phyloP scores from a whole-genome alignment of 2,113 vertebrate genomes.

The Phyllostomus discolor region DNA sequence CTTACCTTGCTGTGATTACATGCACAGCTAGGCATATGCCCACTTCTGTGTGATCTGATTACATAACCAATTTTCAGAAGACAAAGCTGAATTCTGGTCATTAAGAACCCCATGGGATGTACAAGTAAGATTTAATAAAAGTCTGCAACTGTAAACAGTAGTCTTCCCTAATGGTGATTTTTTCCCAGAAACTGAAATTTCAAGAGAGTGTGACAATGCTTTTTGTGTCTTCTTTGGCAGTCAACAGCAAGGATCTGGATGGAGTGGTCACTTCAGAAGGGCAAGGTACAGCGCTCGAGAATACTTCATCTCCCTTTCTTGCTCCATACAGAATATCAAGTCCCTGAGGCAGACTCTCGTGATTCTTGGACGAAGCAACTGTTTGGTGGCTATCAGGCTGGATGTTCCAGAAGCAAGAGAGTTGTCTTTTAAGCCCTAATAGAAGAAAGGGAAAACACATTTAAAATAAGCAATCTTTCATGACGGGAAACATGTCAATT shows the following conservation, averaged over 20 bases:
- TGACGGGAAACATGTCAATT: not conserved
- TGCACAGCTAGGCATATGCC: slow-evolving; percentile 25
- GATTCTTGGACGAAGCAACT: slow-evolving; percentile 80
- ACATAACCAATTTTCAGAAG: slow-evolving; percentile 65
- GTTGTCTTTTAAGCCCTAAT: slow-evolving; percentile 76
- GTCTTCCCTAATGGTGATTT: slow-evolving; percentile 70
- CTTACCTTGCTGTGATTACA: slow-evolving; percentile 39
- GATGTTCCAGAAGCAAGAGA: slow-evolving; percentile 71
- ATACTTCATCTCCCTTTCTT: slow-evolving; percentile 86
- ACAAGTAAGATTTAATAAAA: slow-evolving; percentile 70
- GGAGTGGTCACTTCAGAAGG: slow-evolving; percentile 83
- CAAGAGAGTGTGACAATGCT: slow-evolving; percentile 74
- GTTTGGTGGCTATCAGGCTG: slow-evolving; percentile 76
- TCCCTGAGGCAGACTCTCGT: slow-evolving; percentile 92
- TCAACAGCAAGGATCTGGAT: slow-evolving; percentile 72
- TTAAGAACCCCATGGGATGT: slow-evolving; percentile 68
- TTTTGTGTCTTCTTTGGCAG: slow-evolving; percentile 81
- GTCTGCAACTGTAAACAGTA: slow-evolving; percentile 78
- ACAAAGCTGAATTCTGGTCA: slow-evolving; percentile 56
- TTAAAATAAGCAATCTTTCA: slow-evolving; percentile 12
- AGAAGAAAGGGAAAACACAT: slow-evolving; percentile 11
- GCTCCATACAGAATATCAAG: slow-evolving; percentile 94
- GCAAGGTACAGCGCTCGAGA: slow-evolving; percentile 91
- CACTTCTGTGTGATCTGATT: slow-evolving; percentile 37
- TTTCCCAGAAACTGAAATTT: slow-evolving; percentile 72